These are phyloP conservation scores for Neelides sp. DNA, from an alignment of 1,140 invertebrate genomes.

Conservation along the genomic window DNA sequence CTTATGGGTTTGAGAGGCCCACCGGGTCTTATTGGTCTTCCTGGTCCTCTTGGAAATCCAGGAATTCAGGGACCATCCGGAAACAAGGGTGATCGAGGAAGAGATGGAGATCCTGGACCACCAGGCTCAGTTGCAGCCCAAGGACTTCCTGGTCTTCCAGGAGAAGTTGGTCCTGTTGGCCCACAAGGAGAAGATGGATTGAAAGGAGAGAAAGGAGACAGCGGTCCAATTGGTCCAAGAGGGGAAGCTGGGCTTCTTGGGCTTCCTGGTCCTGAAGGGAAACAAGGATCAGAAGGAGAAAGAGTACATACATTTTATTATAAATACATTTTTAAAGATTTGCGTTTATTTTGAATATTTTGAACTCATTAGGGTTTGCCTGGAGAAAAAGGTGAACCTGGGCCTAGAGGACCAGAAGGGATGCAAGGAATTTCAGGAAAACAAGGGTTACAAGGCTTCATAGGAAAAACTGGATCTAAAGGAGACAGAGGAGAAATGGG, in stretches of 20 bases:
- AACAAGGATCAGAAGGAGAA: conserved; percentile 32
- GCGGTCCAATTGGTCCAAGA: conserved; percentile 26
- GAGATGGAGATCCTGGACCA: conserved; percentile 33
- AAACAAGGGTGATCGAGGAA: conserved; percentile 36
- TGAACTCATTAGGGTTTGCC: conserved; percentile 19
- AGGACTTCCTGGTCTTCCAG: conserved; percentile 32
- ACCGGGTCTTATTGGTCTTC: conserved; percentile 34
- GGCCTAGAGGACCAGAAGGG: conserved; percentile 34
- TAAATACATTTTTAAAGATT: background rate
- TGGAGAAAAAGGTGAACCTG: conserved; percentile 28
- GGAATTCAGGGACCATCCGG: conserved; percentile 35
- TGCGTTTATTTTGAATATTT: background rate
- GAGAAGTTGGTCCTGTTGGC: conserved; percentile 32
- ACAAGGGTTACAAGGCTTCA: conserved; percentile 32
- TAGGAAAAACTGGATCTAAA: conserved; percentile 35
- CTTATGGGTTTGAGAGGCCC: conserved; percentile 33
- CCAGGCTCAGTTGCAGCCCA: conserved; percentile 8
- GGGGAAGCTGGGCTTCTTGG: conserved; percentile 33
- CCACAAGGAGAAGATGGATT: conserved; percentile 30
- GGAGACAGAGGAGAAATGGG: conserved; percentile 41
- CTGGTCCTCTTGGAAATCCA: conserved; percentile 31
- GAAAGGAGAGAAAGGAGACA: conserved; percentile 28
- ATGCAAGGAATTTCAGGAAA: conserved; percentile 30
- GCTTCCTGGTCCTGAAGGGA: conserved; percentile 32
- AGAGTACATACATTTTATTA: conserved; percentile 9